Base-by-base conservation (phyloP, 2,888 invertebrate species). In the Meganola albula region DNA sequence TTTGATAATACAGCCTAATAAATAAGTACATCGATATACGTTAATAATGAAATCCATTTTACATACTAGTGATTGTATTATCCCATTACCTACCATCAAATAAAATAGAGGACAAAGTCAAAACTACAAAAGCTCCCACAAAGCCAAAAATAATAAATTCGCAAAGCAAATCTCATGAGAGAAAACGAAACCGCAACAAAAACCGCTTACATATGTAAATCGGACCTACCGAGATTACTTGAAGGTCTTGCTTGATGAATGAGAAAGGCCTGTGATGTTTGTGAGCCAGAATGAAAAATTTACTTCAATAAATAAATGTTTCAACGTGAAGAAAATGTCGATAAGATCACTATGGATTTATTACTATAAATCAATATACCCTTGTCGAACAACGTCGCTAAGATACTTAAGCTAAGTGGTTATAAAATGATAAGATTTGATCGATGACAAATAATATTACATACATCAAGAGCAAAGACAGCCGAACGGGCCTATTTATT, bases 281-380 rank as follows among this genome's bases (percentile, higher is more conserved):
- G 37, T 40, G 34, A 38, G 37, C 40, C 41, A 34, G 48, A 53
- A 53, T 65, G 60, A 65, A 60, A 63, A 59, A 65, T 63, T 53
- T 46, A 50, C 53, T 46, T 41, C 53, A 37, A 63, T 60, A 53
- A 64, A 16, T 16, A 16, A 16, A 16, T 16, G 16, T 5, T 16
- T 16, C 6, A 16, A 16, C 7, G 10, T 25, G 18, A 31, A 31
- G 4, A 30, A 16, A 16, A 6, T 16, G 16, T 5, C 16, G 16
- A 6, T 5, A 16, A 16, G 6, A 5, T 6, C 16, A 16, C 16
- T 5, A 6, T 16, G 16, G 4, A 16, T 16, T 16, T 16, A 5
- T 6, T 16, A n/a, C n/a, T n/a, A n/a, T n/a, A n/a, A n/a, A n/a
- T n/a, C n/a, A n/a, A n/a, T n/a, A n/a, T n/a, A n/a, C n/a, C n/a